phyloP scores from a whole-genome alignment of 2,797 vertebrate species.

The Pseudochaenichthys georgianus region DNA sequence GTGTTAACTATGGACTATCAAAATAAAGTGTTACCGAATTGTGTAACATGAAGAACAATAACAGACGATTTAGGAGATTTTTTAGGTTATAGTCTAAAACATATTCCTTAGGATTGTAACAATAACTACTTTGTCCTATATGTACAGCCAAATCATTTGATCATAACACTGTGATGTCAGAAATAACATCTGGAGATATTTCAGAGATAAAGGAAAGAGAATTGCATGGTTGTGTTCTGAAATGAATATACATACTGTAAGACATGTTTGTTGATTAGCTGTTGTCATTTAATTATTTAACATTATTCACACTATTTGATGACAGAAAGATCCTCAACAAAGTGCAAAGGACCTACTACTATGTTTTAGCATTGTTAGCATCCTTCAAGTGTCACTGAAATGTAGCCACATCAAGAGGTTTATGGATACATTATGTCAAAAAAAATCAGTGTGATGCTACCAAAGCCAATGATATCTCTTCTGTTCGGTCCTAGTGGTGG shows the following conservation, averaged over 20 bases:
- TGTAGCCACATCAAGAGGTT: no score
- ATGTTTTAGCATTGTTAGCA: not conserved
- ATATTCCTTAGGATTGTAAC: not conserved
- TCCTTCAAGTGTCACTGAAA: not conserved
- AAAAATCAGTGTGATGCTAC: conserved; percentile 5
- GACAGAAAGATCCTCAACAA: not conserved
- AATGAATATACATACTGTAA: not conserved
- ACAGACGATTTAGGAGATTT: not conserved
- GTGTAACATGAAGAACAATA: not conserved
- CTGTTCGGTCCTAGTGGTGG: conserved; percentile 12
- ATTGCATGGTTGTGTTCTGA: not conserved
- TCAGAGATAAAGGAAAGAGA: not conserved
- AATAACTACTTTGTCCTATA: not conserved
- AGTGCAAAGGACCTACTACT: not conserved
- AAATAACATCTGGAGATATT: not conserved
- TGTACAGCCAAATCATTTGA: not conserved
- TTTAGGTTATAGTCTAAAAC: not conserved
- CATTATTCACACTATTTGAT: not conserved
- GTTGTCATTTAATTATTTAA: not conserved
- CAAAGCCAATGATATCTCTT: conserved; percentile 17
- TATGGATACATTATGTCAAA: not conserved
- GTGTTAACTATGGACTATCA: no score
- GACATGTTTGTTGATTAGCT: not conserved
- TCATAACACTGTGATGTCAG: not conserved
- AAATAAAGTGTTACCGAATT: not conserved